Evolutionary conservation across 2,797 vertebrate genomes (phyloP).

Genomic region (Leptodactylus fallax): DNA sequence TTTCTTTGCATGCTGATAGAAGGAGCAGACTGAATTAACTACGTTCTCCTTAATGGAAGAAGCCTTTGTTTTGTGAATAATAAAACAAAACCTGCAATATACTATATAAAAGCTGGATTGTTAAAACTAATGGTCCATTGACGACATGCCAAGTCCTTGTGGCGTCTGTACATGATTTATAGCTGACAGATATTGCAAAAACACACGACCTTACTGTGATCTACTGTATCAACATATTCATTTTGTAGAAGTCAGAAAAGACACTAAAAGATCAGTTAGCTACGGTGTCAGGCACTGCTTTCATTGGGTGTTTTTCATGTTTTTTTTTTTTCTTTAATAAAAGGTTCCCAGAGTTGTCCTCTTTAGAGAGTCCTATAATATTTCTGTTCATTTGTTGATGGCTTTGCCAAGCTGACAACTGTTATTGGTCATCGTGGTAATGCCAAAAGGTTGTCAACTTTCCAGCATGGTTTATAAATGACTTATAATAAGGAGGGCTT

Average conservation of each 20-base stretch:
- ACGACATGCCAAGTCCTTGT: slow-evolving; percentile 60
- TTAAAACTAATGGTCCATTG: slow-evolving; percentile 60
- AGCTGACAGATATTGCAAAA: slow-evolving; percentile 21
- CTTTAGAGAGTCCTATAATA: not conserved
- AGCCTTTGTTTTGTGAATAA: slow-evolving; percentile 63
- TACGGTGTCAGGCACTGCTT: not conserved
- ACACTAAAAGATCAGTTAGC: slow-evolving; percentile 40
- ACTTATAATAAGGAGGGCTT: not conserved
- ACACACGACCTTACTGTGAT: slow-evolving; percentile 21
- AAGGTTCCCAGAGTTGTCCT: not conserved
- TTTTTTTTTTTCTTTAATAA: not conserved
- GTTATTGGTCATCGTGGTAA: too few species aligned
- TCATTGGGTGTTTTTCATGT: not conserved
- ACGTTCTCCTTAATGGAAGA: slow-evolving; percentile 56
- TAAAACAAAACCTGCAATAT: slow-evolving; percentile 56
- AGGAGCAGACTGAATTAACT: slow-evolving; percentile 63
- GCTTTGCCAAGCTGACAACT: not conserved
- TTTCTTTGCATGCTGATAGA: slow-evolving; percentile 57
- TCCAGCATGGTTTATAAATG: too few species aligned
- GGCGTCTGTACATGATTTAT: slow-evolving; percentile 50
- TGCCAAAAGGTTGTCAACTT: too few species aligned
- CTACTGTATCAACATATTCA: slow-evolving; percentile 19
- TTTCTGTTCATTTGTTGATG: not conserved
- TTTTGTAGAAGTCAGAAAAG: slow-evolving; percentile 41
- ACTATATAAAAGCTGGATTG: slow-evolving; percentile 60